Percentiles rank a stretch among this genome's conserved stretches.
These are phyloP conservation scores for Pomatostomus ruficeps DNA, from an alignment of 2,113 vertebrate species.

Conservation along the genomic window DNA sequence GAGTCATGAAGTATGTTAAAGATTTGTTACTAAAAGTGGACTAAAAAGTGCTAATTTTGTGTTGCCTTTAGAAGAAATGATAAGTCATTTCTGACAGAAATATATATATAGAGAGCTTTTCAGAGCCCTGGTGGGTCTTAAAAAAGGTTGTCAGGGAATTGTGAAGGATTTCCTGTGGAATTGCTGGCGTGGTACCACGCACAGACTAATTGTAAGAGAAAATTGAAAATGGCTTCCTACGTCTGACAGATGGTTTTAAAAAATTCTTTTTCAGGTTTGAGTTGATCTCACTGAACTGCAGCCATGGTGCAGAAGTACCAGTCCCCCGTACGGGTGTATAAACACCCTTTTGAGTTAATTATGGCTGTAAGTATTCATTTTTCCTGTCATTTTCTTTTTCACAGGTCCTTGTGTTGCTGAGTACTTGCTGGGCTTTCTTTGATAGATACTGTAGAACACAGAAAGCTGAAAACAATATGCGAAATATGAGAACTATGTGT, in stretches of 20 bases:
- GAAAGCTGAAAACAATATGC: neutral
- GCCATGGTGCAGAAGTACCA: constrained; percentile 97
- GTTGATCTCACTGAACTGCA: constrained; percentile 19
- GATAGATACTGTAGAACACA: neutral
- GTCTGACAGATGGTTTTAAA: neutral
- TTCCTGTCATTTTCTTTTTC: neutral
- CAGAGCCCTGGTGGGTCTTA: neutral
- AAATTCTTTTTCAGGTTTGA: constrained; percentile 68
- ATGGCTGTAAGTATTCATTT: constrained; percentile 89
- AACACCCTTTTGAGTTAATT: constrained; percentile 91
- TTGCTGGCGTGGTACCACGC: neutral
- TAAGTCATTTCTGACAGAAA: neutral
- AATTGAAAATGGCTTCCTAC: neutral
- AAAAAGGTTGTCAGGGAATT: neutral
- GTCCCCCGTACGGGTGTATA: constrained; percentile 94
- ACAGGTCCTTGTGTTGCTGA: neutral
- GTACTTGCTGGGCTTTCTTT: neutral
- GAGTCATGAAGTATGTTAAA: neutral
- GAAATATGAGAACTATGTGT: neutral
- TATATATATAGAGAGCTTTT: neutral
- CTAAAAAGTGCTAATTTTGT: neutral
- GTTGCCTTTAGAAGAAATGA: neutral
- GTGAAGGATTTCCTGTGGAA: neutral
- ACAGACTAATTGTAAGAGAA: neutral
- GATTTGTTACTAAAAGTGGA: neutral